These are phyloP conservation scores for Ursus arctos DNA, from an alignment of 2,113 vertebrate genomes.

Conservation along the genomic window DNA sequence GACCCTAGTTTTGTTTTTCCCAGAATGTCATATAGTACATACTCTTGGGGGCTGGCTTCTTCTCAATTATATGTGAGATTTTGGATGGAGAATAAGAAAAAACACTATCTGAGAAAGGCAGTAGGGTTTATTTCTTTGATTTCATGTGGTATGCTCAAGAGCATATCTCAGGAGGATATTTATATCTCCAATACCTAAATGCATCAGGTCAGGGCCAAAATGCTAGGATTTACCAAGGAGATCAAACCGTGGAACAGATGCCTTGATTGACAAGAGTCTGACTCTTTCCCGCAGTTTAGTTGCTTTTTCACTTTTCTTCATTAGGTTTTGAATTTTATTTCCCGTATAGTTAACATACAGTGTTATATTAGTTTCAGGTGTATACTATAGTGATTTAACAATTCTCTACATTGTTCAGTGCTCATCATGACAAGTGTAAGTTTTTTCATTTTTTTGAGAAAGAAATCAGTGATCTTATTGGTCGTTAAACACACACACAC, in stretches of 20 bases:
- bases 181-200: not conserved
- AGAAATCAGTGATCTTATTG: not conserved
- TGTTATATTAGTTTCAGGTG: not conserved
- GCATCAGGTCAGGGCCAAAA: not conserved
- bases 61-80: conserved; percentile 4
- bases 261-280: not conserved
- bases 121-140: not conserved
- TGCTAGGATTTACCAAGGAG: not conserved
- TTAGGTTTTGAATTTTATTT: not conserved
- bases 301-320: not conserved
- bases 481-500: not conserved
- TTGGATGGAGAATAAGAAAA: not conserved
- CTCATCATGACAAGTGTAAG: not conserved
- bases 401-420: not conserved
- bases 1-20: not conserved
- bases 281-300: not conserved
- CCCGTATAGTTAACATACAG: not conserved
- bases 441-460: not conserved
- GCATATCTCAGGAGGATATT: not conserved
- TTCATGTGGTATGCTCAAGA: not conserved
- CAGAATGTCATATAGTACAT: not conserved
- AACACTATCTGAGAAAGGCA: not conserved
- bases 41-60: not conserved
- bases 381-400: not conserved
- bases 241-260: not conserved